phyloP scores from a whole-genome alignment of 30 jellyfish, hydroid and myxozoan species.

The Aurelia sp. region DNA sequence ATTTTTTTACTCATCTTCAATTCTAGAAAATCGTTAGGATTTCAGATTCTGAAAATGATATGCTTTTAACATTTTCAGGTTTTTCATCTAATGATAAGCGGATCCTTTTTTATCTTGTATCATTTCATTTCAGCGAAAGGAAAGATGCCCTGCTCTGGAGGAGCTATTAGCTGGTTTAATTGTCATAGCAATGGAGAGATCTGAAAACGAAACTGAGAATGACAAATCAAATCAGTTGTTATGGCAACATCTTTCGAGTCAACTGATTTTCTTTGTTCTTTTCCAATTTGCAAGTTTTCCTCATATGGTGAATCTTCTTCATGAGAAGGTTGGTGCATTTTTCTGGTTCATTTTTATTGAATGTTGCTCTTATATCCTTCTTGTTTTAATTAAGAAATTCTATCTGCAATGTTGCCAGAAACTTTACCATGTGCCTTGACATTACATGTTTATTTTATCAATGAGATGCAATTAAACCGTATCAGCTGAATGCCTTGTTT shows the following conservation, averaged over 20 bases:
- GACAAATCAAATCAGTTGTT: conserved; percentile 85
- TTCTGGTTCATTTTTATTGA: neutral
- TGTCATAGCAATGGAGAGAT: conserved; percentile 93
- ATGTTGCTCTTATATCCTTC: neutral
- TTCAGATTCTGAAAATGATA: no score
- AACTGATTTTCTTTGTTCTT: conserved; percentile 90
- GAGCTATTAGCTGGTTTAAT: conserved; percentile 92
- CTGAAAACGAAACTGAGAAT: conserved; percentile 81
- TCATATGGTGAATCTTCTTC: conserved; percentile 91
- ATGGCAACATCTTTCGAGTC: conserved; percentile 99
- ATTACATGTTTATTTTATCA: no score
- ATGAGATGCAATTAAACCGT: no score
- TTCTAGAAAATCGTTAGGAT: no score
- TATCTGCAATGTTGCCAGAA: no score
- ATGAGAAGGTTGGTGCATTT: conserved; percentile 69
- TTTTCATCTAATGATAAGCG: no score
- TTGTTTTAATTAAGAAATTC: neutral
- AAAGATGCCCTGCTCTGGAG: conserved; percentile 96
- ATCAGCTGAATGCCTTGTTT: no score
- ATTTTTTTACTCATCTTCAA: no score
- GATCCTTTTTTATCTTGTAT: neutral
- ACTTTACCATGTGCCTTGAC: no score
- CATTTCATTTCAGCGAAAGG: conserved; percentile 69
- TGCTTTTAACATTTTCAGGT: no score
- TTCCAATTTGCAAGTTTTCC: conserved; percentile 98